phyloP scores from a whole-genome alignment of 2,888 invertebrate genomes.

The Brachylomia viminalis region DNA sequence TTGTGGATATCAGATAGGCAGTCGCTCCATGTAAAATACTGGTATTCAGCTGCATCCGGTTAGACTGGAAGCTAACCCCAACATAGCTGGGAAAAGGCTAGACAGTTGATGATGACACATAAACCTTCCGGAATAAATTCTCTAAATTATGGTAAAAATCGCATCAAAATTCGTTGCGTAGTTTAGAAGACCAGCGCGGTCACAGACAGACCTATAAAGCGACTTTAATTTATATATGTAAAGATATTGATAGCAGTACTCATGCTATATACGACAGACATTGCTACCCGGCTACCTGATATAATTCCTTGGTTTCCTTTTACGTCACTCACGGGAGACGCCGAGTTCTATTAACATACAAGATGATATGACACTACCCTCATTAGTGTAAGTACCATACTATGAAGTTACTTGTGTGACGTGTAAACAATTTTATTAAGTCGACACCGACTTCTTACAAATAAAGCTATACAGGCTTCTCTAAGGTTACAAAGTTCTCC shows the following conservation, averaged over 20 bases:
- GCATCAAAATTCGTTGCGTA: not conserved
- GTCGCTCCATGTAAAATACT: no score
- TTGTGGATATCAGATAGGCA: no score
- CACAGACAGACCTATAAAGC: not conserved
- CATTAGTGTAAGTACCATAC: slow-evolving; percentile 1
- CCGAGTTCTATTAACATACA: slow-evolving; percentile 10
- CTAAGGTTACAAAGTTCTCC: not conserved
- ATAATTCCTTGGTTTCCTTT: slow-evolving; percentile 2
- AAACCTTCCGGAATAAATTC: no score
- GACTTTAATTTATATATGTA: not conserved
- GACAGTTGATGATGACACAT: no score
- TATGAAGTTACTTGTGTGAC: not conserved
- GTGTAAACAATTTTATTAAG: slow-evolving; percentile 13
- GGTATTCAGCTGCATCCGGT: no score
- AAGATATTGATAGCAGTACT: not conserved
- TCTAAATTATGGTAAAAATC: no score
- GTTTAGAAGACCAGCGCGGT: not conserved
- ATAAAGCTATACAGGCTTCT: not conserved
- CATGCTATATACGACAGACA: not conserved
- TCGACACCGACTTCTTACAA: not conserved
- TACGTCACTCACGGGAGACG: not conserved
- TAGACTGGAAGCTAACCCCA: no score
- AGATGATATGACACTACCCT: not conserved
- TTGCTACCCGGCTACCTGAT: not conserved
- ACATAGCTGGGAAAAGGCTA: no score